phyloP scores from a whole-genome alignment of 2,113 vertebrate species.

The Chloebia gouldiae region DNA sequence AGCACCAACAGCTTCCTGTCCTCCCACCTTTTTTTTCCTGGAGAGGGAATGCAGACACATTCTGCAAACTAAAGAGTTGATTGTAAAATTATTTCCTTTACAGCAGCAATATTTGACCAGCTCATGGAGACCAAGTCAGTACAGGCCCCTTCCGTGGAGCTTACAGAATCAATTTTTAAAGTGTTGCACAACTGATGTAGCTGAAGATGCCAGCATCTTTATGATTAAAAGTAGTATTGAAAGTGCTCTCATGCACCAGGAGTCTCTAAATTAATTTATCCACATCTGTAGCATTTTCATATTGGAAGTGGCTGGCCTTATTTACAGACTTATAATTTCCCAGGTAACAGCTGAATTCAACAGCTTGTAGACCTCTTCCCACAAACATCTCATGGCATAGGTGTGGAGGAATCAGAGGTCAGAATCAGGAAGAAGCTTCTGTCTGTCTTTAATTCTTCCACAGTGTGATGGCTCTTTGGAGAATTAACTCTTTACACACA shows the following conservation, averaged over 20 bases:
- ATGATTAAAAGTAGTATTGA: neutral
- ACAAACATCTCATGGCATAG: neutral
- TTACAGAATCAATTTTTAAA: neutral
- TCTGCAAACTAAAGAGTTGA: neutral
- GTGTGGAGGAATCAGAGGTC: neutral
- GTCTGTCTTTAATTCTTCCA: neutral
- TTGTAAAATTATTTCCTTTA: neutral
- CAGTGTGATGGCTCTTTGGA: neutral
- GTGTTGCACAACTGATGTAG: neutral
- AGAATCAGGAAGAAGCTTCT: neutral
- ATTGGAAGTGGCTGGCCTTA: neutral
- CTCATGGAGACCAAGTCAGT: neutral
- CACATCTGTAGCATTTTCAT: neutral
- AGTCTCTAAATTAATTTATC: neutral
- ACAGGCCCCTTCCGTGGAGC: neutral
- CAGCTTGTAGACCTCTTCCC: neutral
- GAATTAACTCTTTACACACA: neutral
- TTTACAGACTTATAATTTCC: neutral
- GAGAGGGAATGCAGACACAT: neutral
- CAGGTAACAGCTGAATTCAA: neutral
- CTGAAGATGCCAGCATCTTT: neutral
- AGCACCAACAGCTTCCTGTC: neutral
- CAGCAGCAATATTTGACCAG: neutral
- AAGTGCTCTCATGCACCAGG: neutral
- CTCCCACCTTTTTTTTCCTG: neutral